Evolutionary conservation across 2,888 invertebrate species (phyloP), one percentile per base, ranked within the genome.

Genomic region (Patella depressa): DNA sequence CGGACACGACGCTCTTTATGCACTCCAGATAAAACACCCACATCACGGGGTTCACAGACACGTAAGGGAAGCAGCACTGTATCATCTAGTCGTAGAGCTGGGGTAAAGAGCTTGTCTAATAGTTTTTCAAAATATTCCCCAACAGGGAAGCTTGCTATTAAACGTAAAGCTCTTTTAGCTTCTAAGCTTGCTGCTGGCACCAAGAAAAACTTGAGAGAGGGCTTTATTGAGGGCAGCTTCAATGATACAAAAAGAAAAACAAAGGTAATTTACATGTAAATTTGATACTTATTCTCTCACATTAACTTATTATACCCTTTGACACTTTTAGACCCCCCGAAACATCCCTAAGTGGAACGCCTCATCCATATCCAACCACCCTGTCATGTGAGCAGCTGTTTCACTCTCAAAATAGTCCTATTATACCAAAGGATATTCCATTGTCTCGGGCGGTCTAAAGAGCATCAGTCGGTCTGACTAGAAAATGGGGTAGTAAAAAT

Each of bases 1-100:
- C 81, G 77, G 72, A 82, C 71, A 74, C 81, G 55, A 75, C 81
- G 75, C 79, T 83, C 76, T 69, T 81, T 57, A 83, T 84, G 78
- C 77, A 80, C 75, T 11, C 82, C 77, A 71, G 75, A 79, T 79
- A 80, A 85, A 80, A 76, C 79, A 73, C 81, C 78, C 57, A 82
- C 78, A 76, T 82, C 80, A 24, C 65, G 71, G 55, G 71, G 71
- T 34, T 53, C 59, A 34, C 72, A 17, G 17, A 54, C 69, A 45
- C 57, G 59, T 54, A 71, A 57, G 45, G 71, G 71, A 45, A 65
- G 69, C 54, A 71, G 59, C 11, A 19, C 59, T 19, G 19, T 65
- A 65, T 65, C 65, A 65, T 73, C 73, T 24, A 72, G 65, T 65
- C 72, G 69, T 19, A 73, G 72, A 53, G 34, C 53, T 17, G 76